Conservation (phyloP, 2,888 invertebrate species). For the Pterobdella sp. region DNA sequence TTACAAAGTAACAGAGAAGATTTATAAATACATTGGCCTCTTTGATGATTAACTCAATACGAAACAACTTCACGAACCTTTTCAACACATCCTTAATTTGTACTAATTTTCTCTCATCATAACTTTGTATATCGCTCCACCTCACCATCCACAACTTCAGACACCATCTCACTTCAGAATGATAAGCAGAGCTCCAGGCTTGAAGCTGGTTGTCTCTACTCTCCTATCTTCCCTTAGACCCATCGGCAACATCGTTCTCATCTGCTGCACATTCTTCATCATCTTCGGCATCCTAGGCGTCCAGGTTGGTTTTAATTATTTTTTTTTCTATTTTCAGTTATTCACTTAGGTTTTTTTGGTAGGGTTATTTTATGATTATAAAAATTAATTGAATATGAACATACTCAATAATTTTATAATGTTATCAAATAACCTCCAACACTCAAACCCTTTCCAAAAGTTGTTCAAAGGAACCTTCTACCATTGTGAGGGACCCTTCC, state of each 20-base stretch:
- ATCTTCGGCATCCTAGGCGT: slow-evolving; percentile 99
- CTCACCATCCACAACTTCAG: no score
- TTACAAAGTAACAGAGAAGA: no score
- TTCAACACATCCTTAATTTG: no score
- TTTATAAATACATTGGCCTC: no score
- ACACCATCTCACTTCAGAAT: slow-evolving; percentile 58
- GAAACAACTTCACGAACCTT: no score
- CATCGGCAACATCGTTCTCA: slow-evolving; percentile 98
- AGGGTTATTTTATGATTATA: not conserved
- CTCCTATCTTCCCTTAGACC: slow-evolving; percentile 90
- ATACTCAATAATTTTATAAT: not conserved
- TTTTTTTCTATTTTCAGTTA: not conserved
- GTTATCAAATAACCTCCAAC: not conserved
- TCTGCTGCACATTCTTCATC: slow-evolving; percentile 99
- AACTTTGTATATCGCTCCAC: no score
- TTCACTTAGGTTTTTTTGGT: not conserved
- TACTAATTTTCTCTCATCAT: no score
- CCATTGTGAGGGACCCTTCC: slow-evolving; percentile 86
- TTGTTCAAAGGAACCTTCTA: slow-evolving; percentile 96
- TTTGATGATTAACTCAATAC: no score
- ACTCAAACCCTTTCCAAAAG: no score
- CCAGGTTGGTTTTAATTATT: slow-evolving; percentile 58
- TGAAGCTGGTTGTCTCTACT: slow-evolving; percentile 97
- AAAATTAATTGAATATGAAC: not conserved
- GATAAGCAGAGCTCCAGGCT: slow-evolving; percentile 94